Evolutionary conservation across 2,113 vertebrate genomes (phyloP).

Genomic region (Ahaetulla prasina): DNA sequence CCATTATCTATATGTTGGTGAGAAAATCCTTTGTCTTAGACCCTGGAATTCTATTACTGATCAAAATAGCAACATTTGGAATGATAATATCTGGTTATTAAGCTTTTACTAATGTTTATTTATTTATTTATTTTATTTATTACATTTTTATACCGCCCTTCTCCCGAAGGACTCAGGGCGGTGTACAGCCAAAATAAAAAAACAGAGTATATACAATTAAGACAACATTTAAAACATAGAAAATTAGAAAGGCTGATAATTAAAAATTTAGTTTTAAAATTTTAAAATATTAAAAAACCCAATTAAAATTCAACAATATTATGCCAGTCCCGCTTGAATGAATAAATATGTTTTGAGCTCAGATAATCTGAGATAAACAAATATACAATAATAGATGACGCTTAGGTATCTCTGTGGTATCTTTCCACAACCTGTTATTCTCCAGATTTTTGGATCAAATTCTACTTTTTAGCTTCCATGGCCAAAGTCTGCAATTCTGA

Average conservation of each 20-base stretch:
- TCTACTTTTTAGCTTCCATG: background rate
- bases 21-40: background rate
- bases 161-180: too few relatives aligned
- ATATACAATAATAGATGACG: background rate
- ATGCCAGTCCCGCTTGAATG: too few relatives aligned
- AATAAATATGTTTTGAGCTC: too few relatives aligned
- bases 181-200: too few relatives aligned
- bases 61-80: background rate
- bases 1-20: background rate
- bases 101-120: background rate
- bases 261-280: too few relatives aligned
- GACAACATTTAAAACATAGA: too few relatives aligned
- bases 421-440: background rate
- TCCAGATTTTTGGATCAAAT: background rate
- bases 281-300: too few relatives aligned
- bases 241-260: too few relatives aligned
- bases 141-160: too few relatives aligned
- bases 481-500: background rate
- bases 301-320: too few relatives aligned
- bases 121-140: too few relatives aligned
- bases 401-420: background rate
- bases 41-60: background rate
- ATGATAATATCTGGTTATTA: background rate
- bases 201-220: too few relatives aligned
- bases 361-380: background rate